A percentile compares a stretch with the other conserved stretches of the same genome.
Conservation (phyloP, 2,888 invertebrate genomes). For the Coleophora flavipennella region DNA sequence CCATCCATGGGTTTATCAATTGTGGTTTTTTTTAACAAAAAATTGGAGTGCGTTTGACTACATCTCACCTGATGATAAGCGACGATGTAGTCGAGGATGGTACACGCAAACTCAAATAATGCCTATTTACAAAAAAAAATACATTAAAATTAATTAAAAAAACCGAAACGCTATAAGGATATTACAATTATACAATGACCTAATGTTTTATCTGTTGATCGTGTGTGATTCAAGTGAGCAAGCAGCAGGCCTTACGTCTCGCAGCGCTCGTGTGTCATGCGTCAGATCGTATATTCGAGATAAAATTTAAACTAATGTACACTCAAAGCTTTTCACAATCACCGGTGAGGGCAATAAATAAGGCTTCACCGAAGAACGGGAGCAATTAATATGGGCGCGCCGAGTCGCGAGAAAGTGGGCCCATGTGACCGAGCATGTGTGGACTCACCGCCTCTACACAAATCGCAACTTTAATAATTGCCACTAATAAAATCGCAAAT, state of each 20-base stretch:
- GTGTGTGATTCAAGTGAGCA: conserved; percentile 5
- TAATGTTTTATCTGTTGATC: background rate
- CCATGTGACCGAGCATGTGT: conserved; percentile 29
- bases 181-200: no score
- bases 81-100: no score
- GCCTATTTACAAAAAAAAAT: no score
- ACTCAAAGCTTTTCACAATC: conserved; percentile 68
- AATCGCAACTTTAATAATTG: conserved; percentile 9
- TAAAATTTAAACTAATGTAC: conserved; percentile 67
- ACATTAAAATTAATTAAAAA: no score
- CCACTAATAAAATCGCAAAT: conserved; percentile 6
- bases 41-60: no score
- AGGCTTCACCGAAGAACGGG: conserved; percentile 69
- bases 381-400: conserved; percentile 71
- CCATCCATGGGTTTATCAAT: no score
- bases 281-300: conserved; percentile 62
- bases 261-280: conserved; percentile 48
- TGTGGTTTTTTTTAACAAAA: no score
- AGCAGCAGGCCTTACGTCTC: conserved; percentile 21
- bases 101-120: no score
- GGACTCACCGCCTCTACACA: conserved; percentile 4
- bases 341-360: conserved; percentile 65
- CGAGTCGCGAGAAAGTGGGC: conserved; percentile 63
- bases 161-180: no score
- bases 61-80: no score